Conservation (phyloP, 1,140 invertebrate species). For the Holotrichia oblita region DNA sequence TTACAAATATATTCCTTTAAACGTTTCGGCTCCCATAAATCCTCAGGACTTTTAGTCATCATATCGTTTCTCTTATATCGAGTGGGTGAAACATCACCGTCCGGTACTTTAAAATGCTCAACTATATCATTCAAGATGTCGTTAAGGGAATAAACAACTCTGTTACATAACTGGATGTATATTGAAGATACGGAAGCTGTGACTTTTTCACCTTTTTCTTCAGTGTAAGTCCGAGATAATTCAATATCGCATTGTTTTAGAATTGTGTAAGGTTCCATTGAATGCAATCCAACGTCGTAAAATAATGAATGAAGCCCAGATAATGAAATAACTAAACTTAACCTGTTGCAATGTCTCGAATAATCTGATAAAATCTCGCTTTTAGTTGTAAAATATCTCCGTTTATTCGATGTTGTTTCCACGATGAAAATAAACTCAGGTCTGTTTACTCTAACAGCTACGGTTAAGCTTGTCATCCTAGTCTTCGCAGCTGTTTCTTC, state of each 20-base stretch:
- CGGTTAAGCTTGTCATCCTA: no score
- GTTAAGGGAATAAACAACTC: slow-evolving; percentile 72
- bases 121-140: slow-evolving; percentile 68
- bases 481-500: slow-evolving; percentile 54
- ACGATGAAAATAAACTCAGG: slow-evolving; percentile 83
- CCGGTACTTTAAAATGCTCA: slow-evolving; percentile 65
- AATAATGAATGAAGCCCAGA: slow-evolving; percentile 76
- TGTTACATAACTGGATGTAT: slow-evolving; percentile 76
- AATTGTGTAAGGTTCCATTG: slow-evolving; percentile 65
- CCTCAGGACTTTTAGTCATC: slow-evolving; percentile 61
- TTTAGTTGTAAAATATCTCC: slow-evolving; percentile 77
- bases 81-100: slow-evolving; percentile 62
- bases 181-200: slow-evolving; percentile 71
- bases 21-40: slow-evolving; percentile 81
- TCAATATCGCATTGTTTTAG: slow-evolving; percentile 79
- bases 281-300: slow-evolving; percentile 62
- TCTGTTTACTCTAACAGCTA: slow-evolving; percentile 77
- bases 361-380: slow-evolving; percentile 80
- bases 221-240: slow-evolving; percentile 70
- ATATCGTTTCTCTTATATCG: slow-evolving; percentile 38
- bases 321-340: slow-evolving; percentile 71
- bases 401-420: slow-evolving; percentile 71
- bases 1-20: slow-evolving; percentile 55
- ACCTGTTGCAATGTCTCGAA: slow-evolving; percentile 71
- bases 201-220: slow-evolving; percentile 72